Conservation (phyloP, 1,140 invertebrate species). For the Olivierus martensii region DNA sequence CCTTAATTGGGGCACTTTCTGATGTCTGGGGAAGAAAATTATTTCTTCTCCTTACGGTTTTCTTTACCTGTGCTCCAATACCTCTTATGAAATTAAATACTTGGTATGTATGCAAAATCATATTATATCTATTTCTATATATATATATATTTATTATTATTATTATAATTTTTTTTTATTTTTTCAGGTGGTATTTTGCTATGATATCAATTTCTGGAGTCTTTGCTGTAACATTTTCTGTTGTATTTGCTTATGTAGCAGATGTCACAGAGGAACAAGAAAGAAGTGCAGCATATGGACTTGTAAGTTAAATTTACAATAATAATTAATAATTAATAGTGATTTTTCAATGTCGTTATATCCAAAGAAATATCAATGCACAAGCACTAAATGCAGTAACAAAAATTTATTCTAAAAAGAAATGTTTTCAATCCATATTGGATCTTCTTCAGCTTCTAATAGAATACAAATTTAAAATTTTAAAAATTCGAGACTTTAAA, state of each 20-base stretch:
- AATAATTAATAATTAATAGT: too few species aligned
- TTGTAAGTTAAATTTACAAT: slow-evolving; percentile 51
- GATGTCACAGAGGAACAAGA: slow-evolving; percentile 98
- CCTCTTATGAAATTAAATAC: slow-evolving; percentile 98
- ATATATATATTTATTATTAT: not conserved
- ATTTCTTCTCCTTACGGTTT: slow-evolving; percentile 94
- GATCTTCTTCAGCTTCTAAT: too few species aligned
- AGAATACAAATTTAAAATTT: too few species aligned
- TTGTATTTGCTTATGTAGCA: slow-evolving; percentile 98
- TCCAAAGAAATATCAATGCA: too few species aligned
- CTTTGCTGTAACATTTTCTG: slow-evolving; percentile 97
- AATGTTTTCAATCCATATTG: too few species aligned
- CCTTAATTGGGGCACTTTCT: slow-evolving; percentile 88
- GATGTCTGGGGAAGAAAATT: slow-evolving; percentile 98
- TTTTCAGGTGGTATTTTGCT: slow-evolving; percentile 89
- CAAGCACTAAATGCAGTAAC: too few species aligned
- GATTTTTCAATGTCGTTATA: too few species aligned
- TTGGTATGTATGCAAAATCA: slow-evolving; percentile 43
- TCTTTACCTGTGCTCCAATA: slow-evolving; percentile 98
- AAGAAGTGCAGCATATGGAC: slow-evolving; percentile 86
- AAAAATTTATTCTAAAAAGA: too few species aligned
- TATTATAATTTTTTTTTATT: not conserved
- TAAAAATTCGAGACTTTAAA: too few species aligned
- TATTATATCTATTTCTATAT: not conserved
- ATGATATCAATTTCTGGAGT: slow-evolving; percentile 98